phyloP scores from a whole-genome alignment of 37 sponge, comb jelly and placozoan species.

The Mnemiopsis leidyi region DNA sequence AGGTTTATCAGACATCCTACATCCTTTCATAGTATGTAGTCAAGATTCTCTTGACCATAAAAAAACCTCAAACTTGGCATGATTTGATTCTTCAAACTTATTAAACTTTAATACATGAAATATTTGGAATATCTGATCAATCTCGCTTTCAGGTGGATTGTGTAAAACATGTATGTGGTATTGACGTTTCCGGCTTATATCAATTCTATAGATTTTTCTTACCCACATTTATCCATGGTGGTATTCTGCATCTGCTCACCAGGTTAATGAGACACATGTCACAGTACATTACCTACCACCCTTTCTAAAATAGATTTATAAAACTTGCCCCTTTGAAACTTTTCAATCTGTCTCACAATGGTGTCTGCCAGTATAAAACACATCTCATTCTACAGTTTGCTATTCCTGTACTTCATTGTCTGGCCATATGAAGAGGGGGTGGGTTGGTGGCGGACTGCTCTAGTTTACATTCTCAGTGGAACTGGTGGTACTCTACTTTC shows the following conservation, averaged over 20 bases:
- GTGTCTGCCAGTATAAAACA: too few relatives aligned
- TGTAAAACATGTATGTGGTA: background rate
- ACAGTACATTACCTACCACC: too few relatives aligned
- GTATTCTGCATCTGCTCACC: background rate
- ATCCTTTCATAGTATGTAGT: too few relatives aligned
- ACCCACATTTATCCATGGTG: background rate
- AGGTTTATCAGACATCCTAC: background rate
- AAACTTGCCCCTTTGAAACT: too few relatives aligned
- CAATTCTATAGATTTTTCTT: background rate
- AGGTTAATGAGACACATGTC: too few relatives aligned
- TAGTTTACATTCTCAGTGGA: background rate
- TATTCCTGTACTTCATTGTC: background rate
- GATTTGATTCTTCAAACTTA: too few relatives aligned
- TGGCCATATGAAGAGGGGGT: background rate
- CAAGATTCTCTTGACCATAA: too few relatives aligned
- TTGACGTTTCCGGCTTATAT: background rate
- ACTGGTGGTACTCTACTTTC: background rate
- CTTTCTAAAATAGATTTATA: too few relatives aligned
- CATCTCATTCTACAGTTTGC: background rate
- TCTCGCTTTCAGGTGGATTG: slow-evolving; percentile 26
- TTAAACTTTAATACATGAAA: background rate
- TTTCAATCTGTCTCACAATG: too few relatives aligned
- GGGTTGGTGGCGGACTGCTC: slow-evolving; percentile 22
- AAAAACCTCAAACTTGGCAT: too few relatives aligned
- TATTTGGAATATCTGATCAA: background rate